Conservation (phyloP, 1,140 invertebrate species). For the Berghia stephanieae region DNA sequence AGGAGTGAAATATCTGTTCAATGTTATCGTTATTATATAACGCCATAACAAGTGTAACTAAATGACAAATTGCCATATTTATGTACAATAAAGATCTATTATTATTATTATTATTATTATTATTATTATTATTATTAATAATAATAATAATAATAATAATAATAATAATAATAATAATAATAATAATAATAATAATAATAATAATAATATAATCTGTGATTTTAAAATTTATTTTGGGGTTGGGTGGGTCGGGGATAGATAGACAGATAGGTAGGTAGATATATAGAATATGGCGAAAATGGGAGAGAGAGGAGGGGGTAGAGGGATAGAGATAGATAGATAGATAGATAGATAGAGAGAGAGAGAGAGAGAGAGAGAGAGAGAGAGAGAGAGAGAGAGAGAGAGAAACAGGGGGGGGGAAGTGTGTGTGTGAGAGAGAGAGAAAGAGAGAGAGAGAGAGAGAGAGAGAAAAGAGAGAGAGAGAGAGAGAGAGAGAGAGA, state of each 20-base stretch:
- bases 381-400: neutral
- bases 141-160: no score
- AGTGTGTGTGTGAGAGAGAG: constrained; percentile 13
- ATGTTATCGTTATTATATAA: neutral
- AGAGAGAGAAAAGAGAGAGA: constrained; percentile 19
- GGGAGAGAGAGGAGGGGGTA: neutral
- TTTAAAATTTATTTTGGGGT: neutral
- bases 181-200: neutral
- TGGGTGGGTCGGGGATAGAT: no score
- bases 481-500: neutral
- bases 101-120: no score
- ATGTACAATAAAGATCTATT: no score
- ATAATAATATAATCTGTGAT: neutral
- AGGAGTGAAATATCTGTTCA: neutral
- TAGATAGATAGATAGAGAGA: neutral
- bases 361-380: constrained; percentile 19
- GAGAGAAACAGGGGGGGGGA: neutral
- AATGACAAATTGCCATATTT: constrained; percentile 68
- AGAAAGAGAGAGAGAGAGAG: constrained; percentile 16
- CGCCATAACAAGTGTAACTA: neutral
- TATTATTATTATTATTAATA: no score
- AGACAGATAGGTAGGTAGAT: neutral
- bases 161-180: neutral
- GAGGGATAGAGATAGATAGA: neutral
- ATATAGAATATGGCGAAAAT: neutral